Conservation (phyloP, 2,888 invertebrate species). For the Pyrgus malvae region DNA sequence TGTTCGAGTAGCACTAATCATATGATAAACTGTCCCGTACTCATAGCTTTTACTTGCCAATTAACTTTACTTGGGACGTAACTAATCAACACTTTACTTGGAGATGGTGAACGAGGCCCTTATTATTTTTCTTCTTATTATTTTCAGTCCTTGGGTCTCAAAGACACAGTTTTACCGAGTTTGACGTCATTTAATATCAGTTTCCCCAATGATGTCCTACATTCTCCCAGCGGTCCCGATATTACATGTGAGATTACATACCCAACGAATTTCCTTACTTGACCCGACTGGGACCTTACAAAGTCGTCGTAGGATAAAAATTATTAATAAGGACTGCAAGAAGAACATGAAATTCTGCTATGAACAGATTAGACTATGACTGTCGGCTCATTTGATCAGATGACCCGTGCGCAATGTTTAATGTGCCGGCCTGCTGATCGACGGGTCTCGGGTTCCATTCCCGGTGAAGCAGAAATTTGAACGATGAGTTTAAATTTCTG, state of each 20-base stretch:
- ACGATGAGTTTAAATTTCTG: no score
- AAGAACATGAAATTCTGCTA: not conserved
- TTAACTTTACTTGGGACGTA: no score
- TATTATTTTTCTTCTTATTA: no score
- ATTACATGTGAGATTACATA: slow-evolving; percentile 19
- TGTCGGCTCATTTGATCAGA: not conserved
- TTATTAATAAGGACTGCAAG: slow-evolving; percentile 3
- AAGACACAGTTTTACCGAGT: not conserved
- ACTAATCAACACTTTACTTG: no score
- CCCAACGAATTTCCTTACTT: slow-evolving; percentile 13
- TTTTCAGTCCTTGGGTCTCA: not conserved
- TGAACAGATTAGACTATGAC: slow-evolving; percentile 1
- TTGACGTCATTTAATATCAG: slow-evolving; percentile 13
- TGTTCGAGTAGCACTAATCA: no score
- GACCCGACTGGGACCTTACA: not conserved
- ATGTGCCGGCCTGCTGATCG: no score
- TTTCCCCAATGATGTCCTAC: slow-evolving; percentile 1
- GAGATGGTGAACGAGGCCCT: no score
- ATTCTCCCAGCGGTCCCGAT: slow-evolving; percentile 15
- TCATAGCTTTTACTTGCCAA: no score
- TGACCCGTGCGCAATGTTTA: not conserved
- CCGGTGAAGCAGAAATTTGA: no score
- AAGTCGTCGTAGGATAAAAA: slow-evolving; percentile 9
- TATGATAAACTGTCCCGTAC: no score
- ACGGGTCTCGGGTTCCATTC: no score